Base-by-base conservation (phyloP, 2,113 vertebrate genomes). In the Podarcis cretensis region DNA sequence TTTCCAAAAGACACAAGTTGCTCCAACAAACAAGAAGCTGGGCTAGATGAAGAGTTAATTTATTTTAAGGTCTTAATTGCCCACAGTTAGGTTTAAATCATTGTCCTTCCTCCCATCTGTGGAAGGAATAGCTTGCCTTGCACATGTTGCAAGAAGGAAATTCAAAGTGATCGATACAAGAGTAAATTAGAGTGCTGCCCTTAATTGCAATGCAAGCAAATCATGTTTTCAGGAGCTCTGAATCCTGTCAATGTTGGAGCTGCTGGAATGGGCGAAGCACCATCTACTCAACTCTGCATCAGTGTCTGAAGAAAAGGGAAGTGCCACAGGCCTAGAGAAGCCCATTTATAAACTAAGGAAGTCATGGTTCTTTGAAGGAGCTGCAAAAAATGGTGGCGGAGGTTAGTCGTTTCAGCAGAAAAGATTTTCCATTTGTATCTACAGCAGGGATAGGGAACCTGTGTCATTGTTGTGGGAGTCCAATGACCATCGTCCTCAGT, bases 51-150 rank as follows among this genome's bases (percentile, higher is more conserved):
- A 74, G 25, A 75, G 48, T 69, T 83, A 59, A 66, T 84, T 77
- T 80, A 30, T 54, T 81, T 48, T 4, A 78, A 27, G 80, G 74
- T 90, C 68, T 57, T 85, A 79, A 87, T 80, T 75, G 30, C 66
- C 68, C 14, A 3, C 27, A 54, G 63, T 89, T 77, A 20, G 68
- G 25, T 87, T 71, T 63, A 88, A 83, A 80, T 89, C n/a, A 76
- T 82, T 85, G 32, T 48, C 59, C 27, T 43, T 83, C 25, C 16
- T 48, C 63, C 66, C 27, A n/a, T 43, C 48, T n/a, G 21, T 30
- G 76, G 10, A 43, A 78, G 76, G 71, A 90, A 81, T n/a, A 69
- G 7, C 80, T 82, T 74, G 21, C 66, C n/a, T 88, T 90, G 92
- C 81, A 74, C 79, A 65, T 16, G 21, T 81, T 87, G 76, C 10